Conservation (phyloP, 2,888 invertebrate species). For the Mesorhabditis belari region DNA sequence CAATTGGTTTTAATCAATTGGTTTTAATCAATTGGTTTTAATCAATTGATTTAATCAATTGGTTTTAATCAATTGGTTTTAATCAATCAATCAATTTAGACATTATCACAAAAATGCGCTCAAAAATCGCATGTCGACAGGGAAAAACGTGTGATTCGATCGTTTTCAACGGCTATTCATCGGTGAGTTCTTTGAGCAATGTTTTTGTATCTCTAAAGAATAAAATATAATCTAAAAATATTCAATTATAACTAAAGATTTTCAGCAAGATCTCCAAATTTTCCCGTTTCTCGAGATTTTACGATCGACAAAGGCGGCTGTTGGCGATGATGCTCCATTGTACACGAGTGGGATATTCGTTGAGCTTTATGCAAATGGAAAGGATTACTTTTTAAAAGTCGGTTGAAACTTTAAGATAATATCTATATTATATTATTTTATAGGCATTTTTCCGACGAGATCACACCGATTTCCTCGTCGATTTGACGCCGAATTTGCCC, state of each 20-base stretch:
- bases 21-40: too few relatives aligned
- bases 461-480: not conserved
- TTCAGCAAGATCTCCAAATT: not conserved
- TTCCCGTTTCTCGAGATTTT: not conserved
- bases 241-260: too few relatives aligned
- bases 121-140: not conserved
- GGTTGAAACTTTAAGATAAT: too few relatives aligned
- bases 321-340: not conserved
- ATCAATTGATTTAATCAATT: too few relatives aligned
- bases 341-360: not conserved
- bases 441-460: not conserved
- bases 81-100: too few relatives aligned
- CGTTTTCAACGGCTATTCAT: not conserved
- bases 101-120: not conserved
- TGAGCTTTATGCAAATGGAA: not conserved
- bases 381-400: not conserved
- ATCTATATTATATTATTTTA: not conserved
- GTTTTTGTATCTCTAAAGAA: too few relatives aligned
- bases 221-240: too few relatives aligned
- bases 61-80: too few relatives aligned
- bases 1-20: too few relatives aligned
- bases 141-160: not conserved
- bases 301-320: not conserved
- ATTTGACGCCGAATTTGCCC: not conserved
- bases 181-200: too few relatives aligned